These are phyloP conservation scores for Meandrina meandrites DNA, from an alignment of 92 coral and sea anemone species.

Conservation along the genomic window DNA sequence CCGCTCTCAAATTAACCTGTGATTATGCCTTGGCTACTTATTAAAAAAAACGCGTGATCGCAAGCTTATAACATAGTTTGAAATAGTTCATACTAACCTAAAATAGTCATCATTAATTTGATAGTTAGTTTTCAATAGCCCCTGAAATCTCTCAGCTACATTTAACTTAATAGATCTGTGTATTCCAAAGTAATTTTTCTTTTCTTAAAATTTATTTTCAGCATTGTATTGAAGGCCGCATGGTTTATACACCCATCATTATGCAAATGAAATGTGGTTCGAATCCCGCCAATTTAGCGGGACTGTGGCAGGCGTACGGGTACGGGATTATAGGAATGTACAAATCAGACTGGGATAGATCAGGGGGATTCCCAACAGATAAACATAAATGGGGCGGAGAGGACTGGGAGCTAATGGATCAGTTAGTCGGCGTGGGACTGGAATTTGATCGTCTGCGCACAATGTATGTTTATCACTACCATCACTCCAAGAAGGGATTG, in stretches of 20 bases:
- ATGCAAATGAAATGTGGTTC: constrained; percentile 56
- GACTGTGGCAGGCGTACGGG: constrained; percentile 68
- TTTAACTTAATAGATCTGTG: too few relatives aligned
- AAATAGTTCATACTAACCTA: too few relatives aligned
- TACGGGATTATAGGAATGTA: constrained; percentile 74
- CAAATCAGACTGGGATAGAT: constrained; percentile 80
- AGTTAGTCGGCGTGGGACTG: constrained; percentile 50
- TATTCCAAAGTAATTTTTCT: too few relatives aligned
- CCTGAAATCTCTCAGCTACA: too few relatives aligned
- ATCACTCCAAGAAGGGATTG: constrained; percentile 64
- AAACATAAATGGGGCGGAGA: constrained; percentile 68
- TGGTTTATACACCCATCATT: constrained; percentile 73
- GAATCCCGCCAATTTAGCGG: constrained; percentile 50
- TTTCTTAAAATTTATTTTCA: constrained; percentile 16
- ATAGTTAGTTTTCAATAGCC: too few relatives aligned
- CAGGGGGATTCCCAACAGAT: constrained; percentile 52
- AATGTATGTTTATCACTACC: constrained; percentile 50
- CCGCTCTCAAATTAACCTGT: too few relatives aligned
- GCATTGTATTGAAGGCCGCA: constrained; percentile 83
- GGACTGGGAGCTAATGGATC: constrained; percentile 70
- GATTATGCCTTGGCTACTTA: too few relatives aligned
- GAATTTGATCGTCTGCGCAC: constrained; percentile 70
- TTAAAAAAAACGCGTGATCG: too few relatives aligned
- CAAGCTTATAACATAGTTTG: too few relatives aligned
- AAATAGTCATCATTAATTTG: too few relatives aligned